Percentiles rank a stretch among this genome's conserved stretches.
Evolutionary conservation across 37 sponge, comb jelly and placozoan species (phyloP).

Genomic region (Beroe forskalii): DNA sequence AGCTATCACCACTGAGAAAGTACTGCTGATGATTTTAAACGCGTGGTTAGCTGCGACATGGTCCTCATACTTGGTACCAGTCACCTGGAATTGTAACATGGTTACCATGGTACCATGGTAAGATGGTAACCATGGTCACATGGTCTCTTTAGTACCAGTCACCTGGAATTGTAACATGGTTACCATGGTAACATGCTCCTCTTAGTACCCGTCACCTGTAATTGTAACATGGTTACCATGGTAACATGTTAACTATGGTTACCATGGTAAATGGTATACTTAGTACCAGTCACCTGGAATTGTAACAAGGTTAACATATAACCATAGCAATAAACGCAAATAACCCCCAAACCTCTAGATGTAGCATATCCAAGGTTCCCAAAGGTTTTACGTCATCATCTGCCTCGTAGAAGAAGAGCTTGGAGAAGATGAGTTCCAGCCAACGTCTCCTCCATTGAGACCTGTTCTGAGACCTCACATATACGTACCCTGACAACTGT

Average conservation of each 20-base stretch:
- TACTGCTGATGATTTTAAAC: slow-evolving; percentile 28
- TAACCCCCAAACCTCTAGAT: not conserved
- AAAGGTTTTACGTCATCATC: slow-evolving; percentile 29
- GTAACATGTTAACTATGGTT: too few relatives aligned
- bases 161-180: not conserved
- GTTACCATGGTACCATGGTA: too few relatives aligned
- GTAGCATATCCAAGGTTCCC: slow-evolving; percentile 20
- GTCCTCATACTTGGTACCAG: not conserved
- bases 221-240: too few relatives aligned
- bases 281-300: too few relatives aligned
- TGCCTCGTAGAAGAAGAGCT: slow-evolving; percentile 49
- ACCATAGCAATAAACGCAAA: too few relatives aligned
- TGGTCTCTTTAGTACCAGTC: too few relatives aligned
- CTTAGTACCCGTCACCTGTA: not conserved
- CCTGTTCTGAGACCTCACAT: slow-evolving; percentile 26
- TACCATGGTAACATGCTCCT: too few relatives aligned
- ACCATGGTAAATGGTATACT: too few relatives aligned
- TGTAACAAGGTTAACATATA: not conserved
- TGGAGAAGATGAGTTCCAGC: slow-evolving; percentile 54
- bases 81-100: too few relatives aligned
- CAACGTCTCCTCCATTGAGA: slow-evolving; percentile 18
- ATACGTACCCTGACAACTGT: slow-evolving; percentile 50
- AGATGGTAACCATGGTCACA: too few relatives aligned
- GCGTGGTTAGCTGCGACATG: slow-evolving; percentile 35
- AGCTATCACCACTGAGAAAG: slow-evolving; percentile 13